Evolutionary conservation across 2,888 invertebrate genomes (phyloP).

Genomic region (Phrixothrix hirtus): DNA sequence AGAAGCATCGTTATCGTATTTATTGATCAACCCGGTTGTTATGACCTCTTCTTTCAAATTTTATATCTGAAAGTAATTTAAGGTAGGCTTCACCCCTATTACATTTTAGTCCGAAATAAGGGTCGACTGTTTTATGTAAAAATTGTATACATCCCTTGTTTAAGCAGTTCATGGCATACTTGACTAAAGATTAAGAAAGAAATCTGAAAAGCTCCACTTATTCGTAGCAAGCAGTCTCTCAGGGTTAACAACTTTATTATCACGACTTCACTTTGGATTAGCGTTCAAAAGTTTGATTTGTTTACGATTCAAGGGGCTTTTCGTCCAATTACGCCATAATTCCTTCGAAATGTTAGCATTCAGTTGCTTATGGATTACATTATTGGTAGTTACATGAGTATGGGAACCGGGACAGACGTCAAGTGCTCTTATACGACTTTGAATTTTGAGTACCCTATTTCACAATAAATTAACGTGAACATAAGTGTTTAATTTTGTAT

Average conservation of each 20-base stretch:
- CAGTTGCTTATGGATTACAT: no score
- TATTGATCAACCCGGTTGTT: no score
- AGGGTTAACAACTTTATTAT: conserved; percentile 24
- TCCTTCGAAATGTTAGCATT: conserved; percentile 10
- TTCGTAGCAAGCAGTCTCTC: conserved; percentile 17
- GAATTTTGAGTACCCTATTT: conserved; percentile 16
- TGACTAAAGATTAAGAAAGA: conserved; percentile 14
- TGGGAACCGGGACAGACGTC: conserved; percentile 19
- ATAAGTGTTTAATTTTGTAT: not conserved
- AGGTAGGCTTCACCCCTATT: no score
- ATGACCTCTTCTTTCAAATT: no score
- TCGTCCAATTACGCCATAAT: conserved; percentile 17
- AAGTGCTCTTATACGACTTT: conserved; percentile 17
- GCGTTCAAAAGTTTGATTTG: conserved; percentile 27
- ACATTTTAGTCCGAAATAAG: no score
- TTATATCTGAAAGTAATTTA: no score
- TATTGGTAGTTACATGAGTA: conserved; percentile 12
- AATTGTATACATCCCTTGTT: not conserved
- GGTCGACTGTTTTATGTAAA: no score
- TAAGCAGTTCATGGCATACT: conserved; percentile 1
- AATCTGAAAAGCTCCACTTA: conserved; percentile 17
- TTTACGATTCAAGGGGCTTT: conserved; percentile 26
- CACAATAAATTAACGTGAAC: conserved; percentile 6
- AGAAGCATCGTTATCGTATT: no score
- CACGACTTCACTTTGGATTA: conserved; percentile 22